A percentile compares a stretch with the other conserved stretches of the same genome.
Conservation (phyloP, 2,797 vertebrate species). For the Esox lucius region DNA sequence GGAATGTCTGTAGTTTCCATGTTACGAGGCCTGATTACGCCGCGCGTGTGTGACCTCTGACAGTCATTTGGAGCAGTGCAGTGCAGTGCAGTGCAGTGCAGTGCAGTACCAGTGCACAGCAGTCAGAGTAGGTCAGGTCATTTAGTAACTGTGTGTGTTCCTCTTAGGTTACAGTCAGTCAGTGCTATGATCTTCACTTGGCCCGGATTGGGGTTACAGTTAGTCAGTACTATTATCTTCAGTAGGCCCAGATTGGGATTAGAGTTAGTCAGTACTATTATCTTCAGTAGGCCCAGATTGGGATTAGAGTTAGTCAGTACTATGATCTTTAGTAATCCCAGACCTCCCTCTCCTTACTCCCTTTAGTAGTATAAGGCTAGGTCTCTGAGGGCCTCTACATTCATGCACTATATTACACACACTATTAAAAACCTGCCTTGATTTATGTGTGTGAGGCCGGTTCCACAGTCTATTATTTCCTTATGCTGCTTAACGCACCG, state of each 20-base stretch:
- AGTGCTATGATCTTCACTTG: neutral
- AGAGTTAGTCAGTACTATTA: too few species aligned
- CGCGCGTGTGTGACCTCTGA: constrained; percentile 14
- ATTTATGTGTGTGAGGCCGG: constrained; percentile 59
- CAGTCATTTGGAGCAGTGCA: too few species aligned
- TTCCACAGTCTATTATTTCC: constrained; percentile 73
- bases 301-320: neutral
- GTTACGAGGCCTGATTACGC: constrained; percentile 41
- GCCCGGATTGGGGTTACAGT: too few species aligned
- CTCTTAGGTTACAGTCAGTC: constrained; percentile 4
- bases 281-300: constrained; percentile 23
- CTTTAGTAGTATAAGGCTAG: constrained; percentile 34
- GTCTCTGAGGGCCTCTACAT: constrained; percentile 41
- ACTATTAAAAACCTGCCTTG: constrained; percentile 41
- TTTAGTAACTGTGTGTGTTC: constrained; percentile 12
- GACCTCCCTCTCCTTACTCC: constrained; percentile 39
- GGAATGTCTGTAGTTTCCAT: constrained; percentile 29
- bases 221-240: too few species aligned
- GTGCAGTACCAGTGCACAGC: too few species aligned
- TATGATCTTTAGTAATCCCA: constrained; percentile 12
- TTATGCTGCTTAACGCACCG: constrained; percentile 62
- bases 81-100: too few species aligned
- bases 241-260: too few species aligned
- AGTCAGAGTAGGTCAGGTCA: neutral
- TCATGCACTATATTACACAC: constrained; percentile 33